phyloP scores from a whole-genome alignment of 2,797 vertebrate species.

The Hirundo rustica region DNA sequence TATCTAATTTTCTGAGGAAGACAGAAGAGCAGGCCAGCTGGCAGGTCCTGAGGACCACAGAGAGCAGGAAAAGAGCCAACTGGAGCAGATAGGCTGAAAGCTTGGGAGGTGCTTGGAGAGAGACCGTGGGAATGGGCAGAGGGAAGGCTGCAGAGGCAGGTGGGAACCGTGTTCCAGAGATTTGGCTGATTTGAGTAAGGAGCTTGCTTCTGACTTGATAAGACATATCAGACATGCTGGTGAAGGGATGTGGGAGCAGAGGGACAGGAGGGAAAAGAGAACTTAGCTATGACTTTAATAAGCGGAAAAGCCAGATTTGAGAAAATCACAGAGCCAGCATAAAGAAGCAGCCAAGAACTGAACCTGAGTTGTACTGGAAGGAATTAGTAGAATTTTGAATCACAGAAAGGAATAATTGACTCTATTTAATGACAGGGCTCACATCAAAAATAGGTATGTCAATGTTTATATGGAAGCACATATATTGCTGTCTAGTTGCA shows the following conservation, averaged over 20 bases:
- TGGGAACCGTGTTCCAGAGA: neutral
- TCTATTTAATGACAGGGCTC: neutral
- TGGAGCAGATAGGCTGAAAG: slow-evolving; percentile 40
- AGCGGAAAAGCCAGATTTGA: neutral
- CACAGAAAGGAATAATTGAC: neutral
- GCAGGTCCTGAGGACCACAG: slow-evolving; percentile 39
- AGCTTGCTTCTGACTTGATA: slow-evolving; percentile 26
- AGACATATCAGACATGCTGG: neutral
- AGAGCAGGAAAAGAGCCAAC: slow-evolving; percentile 47
- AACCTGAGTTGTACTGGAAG: neutral
- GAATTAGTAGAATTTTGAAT: neutral
- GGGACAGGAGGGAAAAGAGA: neutral
- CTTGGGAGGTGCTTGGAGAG: slow-evolving; percentile 45
- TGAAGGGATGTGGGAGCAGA: neutral
- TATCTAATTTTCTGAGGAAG: slow-evolving; percentile 45
- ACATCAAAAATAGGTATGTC: neutral
- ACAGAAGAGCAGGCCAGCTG: slow-evolving; percentile 43
- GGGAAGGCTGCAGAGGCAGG: neutral
- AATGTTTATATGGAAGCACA: neutral
- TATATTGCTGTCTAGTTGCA: neutral
- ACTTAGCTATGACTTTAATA: neutral
- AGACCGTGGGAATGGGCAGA: slow-evolving; percentile 58
- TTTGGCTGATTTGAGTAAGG: neutral
- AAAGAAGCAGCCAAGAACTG: neutral
- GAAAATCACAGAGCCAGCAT: neutral